Evolutionary conservation across 64 coral and sea anemone genomes (phyloP).

Genomic region (Hydrozoanthus tunicans): DNA sequence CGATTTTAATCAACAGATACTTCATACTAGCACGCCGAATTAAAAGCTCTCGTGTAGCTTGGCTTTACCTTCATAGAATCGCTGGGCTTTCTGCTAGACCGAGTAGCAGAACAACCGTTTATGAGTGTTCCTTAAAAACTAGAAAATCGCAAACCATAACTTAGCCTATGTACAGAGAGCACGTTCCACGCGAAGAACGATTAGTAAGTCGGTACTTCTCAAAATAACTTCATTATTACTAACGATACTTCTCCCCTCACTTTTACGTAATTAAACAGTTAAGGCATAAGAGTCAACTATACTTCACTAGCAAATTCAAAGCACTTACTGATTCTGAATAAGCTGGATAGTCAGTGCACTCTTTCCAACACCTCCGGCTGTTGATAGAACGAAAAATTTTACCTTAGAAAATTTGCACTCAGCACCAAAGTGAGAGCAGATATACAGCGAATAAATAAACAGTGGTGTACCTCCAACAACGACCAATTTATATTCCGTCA

Average conservation of each 20-base stretch:
- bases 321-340: constrained; percentile 99
- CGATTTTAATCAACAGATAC: constrained; percentile 1
- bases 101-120: not conserved
- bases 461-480: constrained; percentile 91
- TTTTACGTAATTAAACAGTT: not conserved
- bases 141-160: constrained; percentile 19
- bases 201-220: not conserved
- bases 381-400: constrained; percentile 46
- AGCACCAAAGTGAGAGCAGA: not conserved
- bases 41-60: not conserved
- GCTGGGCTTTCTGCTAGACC: not conserved
- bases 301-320: constrained; percentile 16
- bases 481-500: constrained; percentile 99
- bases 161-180: not conserved
- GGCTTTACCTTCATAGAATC: not conserved
- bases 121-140: not conserved
- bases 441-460: not conserved
- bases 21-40: not conserved
- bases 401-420: not conserved
- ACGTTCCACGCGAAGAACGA: not conserved
- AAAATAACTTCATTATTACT: not conserved
- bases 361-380: constrained; percentile 98
- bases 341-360: constrained; percentile 98
- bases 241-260: not conserved
- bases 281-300: not conserved